Evolutionary conservation across 1,140 invertebrate genomes (phyloP), one percentile per base, ranked within the genome.

Genomic region (Zaprionus ornatus): DNA sequence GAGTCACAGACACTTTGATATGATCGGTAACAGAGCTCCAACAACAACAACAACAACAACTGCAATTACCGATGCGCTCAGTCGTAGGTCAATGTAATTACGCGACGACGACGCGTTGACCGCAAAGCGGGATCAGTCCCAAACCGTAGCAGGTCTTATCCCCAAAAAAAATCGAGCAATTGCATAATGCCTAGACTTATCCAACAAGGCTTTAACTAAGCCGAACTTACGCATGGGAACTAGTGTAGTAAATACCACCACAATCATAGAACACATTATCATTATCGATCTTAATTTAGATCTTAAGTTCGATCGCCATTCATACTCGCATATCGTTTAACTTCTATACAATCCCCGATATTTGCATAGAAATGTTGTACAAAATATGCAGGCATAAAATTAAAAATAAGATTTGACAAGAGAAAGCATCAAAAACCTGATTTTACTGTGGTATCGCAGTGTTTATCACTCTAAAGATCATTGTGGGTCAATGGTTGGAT

Each of bases 61-160:
- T 84, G 79, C 81, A 88, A 81, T 87, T 86, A 82, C 68, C 54
- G 60, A 72, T 84, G 67, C 59, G 72, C 73, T 64, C 66, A 72
- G 52, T 68, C 70, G 74, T 67, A 68, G 79, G 65, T 80, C 82
- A 87, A 80, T 80, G 82, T 79, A 85, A 90, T 90, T 88, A 83
- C 87, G 68, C 76, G 27, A 54, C 69, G 61, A 73, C 52, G 15
- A 55, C 64, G 65, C 74, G n/a, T 57, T 80, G 65, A 77, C 65
- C 81, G 63, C 71, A 74, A 59, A 63, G 54, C 55, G 59, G 50
- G 62, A 62, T 57, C 52, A 54, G 52, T 23, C 48, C 52, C 5
- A 13, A 54, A 17, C 12, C 15, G 7, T 27, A 15, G 15, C 19
- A 23, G 23, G 13, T 54, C 19, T 25, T 21, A 45, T 10, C 19